phyloP scores from a whole-genome alignment of 2,797 vertebrate genomes.

The Yasuhikotakia modesta region DNA sequence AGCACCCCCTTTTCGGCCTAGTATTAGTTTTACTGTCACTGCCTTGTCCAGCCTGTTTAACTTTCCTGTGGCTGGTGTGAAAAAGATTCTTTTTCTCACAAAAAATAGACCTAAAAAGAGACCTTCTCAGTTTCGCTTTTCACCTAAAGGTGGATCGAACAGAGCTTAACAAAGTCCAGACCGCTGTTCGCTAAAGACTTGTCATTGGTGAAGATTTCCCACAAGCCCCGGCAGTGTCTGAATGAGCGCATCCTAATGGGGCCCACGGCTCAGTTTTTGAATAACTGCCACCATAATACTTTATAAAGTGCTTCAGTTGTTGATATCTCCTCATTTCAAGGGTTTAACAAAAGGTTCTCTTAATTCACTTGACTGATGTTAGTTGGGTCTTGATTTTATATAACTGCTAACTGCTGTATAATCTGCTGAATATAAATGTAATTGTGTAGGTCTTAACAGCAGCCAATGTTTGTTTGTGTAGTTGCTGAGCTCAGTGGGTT shows the following conservation, averaged over 20 bases:
- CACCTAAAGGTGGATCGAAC: constrained; percentile 31
- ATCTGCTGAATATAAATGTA: too few relatives aligned
- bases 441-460: too few relatives aligned
- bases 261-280: constrained; percentile 43
- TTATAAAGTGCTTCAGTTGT: constrained; percentile 29
- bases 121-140: constrained; percentile 49
- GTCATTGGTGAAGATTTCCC: constrained; percentile 44
- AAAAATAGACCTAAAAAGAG: constrained; percentile 55
- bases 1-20: constrained; percentile 70
- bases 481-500: constrained; percentile 5
- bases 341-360: constrained; percentile 25
- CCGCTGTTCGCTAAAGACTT: constrained; percentile 56
- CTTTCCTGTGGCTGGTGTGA: constrained; percentile 68
- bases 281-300: constrained; percentile 50
- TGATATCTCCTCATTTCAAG: constrained; percentile 37
- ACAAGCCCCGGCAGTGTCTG: constrained; percentile 38
- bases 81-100: constrained; percentile 67
- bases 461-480: constrained; percentile 44
- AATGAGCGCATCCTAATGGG: constrained; percentile 53
- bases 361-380: constrained; percentile 14
- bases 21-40: constrained; percentile 75
- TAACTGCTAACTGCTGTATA: too few relatives aligned
- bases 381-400: not conserved
- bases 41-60: constrained; percentile 76
- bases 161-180: constrained; percentile 73